Conservation (phyloP, 2,797 vertebrate species). For the Sarcophilus harrisii region DNA sequence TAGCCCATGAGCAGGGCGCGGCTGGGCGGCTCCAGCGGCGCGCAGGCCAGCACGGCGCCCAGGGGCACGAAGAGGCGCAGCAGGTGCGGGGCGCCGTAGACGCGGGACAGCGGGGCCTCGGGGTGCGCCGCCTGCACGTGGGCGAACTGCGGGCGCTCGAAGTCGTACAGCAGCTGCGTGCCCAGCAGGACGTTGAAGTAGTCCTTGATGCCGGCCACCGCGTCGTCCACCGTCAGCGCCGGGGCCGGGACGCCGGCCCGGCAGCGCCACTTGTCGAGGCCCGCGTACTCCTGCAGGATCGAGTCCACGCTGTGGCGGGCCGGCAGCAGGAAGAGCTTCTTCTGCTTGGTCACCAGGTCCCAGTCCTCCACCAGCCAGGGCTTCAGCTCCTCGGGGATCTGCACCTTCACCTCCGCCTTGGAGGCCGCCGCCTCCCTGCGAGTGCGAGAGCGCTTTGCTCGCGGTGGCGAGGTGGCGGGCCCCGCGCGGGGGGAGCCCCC, state of each 20-base stretch:
- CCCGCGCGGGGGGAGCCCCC: background rate
- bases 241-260: background rate
- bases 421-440: too few relatives aligned
- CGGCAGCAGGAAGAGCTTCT: background rate
- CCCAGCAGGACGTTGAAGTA: background rate
- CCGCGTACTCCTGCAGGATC: too few relatives aligned
- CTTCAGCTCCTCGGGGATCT: background rate
- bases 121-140: background rate
- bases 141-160: background rate
- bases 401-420: too few relatives aligned
- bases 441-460: background rate
- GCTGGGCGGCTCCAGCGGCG: background rate
- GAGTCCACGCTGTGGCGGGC: too few relatives aligned
- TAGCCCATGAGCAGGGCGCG: background rate
- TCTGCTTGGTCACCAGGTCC: background rate
- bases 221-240: background rate
- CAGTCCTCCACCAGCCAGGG: background rate
- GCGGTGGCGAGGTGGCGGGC: rapidly evolving
- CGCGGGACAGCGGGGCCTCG: background rate
- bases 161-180: background rate
- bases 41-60: background rate
- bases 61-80: background rate
- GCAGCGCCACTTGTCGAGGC: background rate
- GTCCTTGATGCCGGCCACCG: background rate
- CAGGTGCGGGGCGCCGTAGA: background rate